Percentiles rank a stretch among this genome's conserved stretches.
phyloP scores from a whole-genome alignment of 2,888 invertebrate genomes.

The Ichneumoninae sp. region DNA sequence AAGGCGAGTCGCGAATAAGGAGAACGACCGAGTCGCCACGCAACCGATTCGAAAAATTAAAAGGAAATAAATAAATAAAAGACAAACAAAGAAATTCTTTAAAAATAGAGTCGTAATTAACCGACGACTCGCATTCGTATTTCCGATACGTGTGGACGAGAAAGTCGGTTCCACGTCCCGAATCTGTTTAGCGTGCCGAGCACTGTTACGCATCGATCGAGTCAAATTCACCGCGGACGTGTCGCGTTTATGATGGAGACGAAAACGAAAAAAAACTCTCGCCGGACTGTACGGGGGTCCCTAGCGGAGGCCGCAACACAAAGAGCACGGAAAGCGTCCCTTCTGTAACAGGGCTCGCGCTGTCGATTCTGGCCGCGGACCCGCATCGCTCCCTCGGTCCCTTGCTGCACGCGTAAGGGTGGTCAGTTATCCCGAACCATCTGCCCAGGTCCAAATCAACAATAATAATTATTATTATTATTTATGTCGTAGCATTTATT shows the following conservation, averaged over 20 bases:
- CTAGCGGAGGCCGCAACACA: background rate
- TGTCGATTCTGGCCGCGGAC: constrained; percentile 16
- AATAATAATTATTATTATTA: background rate
- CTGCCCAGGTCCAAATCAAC: background rate
- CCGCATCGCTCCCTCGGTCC: constrained; percentile 35
- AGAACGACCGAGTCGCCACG: background rate
- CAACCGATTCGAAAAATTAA: background rate
- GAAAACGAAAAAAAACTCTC: constrained; percentile 3
- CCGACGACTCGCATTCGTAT: background rate
- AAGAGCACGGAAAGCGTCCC: constrained; percentile 33
- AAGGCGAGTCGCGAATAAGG: background rate
- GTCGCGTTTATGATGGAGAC: background rate
- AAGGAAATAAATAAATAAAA: background rate
- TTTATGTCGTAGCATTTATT: background rate
- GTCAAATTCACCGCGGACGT: background rate
- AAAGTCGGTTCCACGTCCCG: background rate
- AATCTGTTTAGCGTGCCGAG: background rate
- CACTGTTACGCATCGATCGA: background rate
- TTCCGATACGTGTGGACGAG: background rate
- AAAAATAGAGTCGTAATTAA: background rate
- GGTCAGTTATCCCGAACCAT: constrained; percentile 39
- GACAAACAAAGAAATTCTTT: too few relatives aligned
- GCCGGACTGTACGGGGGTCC: constrained; percentile 16
- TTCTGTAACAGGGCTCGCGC: constrained; percentile 8
- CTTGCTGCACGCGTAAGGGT: constrained; percentile 28